Evolutionary conservation across 2,888 invertebrate genomes (phyloP), one percentile per base, ranked within the genome.

Genomic region (Chrysodeixis includens): DNA sequence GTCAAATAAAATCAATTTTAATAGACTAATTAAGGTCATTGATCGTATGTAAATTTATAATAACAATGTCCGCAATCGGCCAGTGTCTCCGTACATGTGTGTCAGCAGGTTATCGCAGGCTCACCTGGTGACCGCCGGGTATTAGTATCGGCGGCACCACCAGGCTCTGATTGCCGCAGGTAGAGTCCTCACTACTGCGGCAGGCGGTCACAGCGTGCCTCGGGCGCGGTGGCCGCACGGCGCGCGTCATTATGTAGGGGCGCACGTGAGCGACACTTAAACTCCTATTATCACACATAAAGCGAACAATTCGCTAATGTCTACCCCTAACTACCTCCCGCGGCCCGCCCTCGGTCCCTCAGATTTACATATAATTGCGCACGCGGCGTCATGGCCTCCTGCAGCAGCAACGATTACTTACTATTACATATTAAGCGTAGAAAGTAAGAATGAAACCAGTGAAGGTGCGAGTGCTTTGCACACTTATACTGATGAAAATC

Each of bases 251-350:
- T 76, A 79, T 62, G 68, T 62, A 58, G 56, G 68, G 32, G 46
- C 56, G 71, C 73, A 76, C 78, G 77, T 72, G 70, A 74, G 73
- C 83, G 82, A 74, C 80, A 81, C 84, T 88, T 83, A 87, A 88
- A 88, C 85, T 86, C 86, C 78, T 86, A 87, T 88, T 88, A 88
- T 82, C 83, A 71, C 73, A 80, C 71, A 78, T 79, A 76, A 81
- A 83, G 70, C 61, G 69, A 67, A 64, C 76, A 78, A 80, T 68
- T 75, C 82, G 77, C 86, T 85, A 86, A 86, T 84, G 85, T 82
- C 68, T 71, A 32, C 56, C 51, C 71, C 46, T 49, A 18, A 49
- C 14, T 40, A n/a, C 40, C 46, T 20, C 10, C 56, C 12, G 32
- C 12, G 58, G 46, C 8, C 5, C 12, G 14, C 54, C 30, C 60